Evolutionary conservation across 2,888 invertebrate genomes (phyloP).

Genomic region (Scaeva pyrastri): DNA sequence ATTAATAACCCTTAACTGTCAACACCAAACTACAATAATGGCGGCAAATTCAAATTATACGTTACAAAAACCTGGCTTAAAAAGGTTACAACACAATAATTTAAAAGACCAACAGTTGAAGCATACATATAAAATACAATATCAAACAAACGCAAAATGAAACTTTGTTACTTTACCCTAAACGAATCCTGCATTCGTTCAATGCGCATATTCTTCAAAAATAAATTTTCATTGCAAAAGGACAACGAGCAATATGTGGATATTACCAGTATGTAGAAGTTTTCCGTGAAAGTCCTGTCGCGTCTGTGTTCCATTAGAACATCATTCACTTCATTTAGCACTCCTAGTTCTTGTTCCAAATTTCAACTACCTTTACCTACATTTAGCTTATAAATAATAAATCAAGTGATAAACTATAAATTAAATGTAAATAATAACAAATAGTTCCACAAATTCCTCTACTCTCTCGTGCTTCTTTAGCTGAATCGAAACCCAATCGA

Average conservation of each 20-base stretch:
- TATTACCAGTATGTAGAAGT: constrained; percentile 64
- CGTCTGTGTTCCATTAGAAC: constrained; percentile 52
- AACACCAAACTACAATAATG: too few relatives aligned
- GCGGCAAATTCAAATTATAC: too few relatives aligned
- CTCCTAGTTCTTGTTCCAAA: constrained; percentile 62
- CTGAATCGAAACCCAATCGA: constrained; percentile 7
- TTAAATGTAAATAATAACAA: constrained; percentile 13
- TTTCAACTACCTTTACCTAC: constrained; percentile 7
- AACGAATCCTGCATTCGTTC: constrained; percentile 10
- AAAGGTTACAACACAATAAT: too few relatives aligned
- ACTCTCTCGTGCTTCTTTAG: background rate
- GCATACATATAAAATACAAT: too few relatives aligned
- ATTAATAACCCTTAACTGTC: too few relatives aligned
- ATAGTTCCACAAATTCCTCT: constrained; percentile 1
- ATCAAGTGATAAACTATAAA: constrained; percentile 40
- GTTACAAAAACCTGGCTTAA: too few relatives aligned
- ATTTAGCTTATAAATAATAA: background rate
- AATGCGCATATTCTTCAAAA: constrained; percentile 58
- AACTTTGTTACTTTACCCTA: constrained; percentile 53
- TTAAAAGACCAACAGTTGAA: too few relatives aligned
- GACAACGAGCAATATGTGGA: constrained; percentile 47
- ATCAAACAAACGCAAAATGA: background rate
- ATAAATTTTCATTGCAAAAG: constrained; percentile 29
- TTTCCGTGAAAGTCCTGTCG: constrained; percentile 67
- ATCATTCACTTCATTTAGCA: constrained; percentile 44